These are phyloP conservation scores for Peromyscus aztecus DNA, from an alignment of 2,797 vertebrate species.

Conservation along the genomic window DNA sequence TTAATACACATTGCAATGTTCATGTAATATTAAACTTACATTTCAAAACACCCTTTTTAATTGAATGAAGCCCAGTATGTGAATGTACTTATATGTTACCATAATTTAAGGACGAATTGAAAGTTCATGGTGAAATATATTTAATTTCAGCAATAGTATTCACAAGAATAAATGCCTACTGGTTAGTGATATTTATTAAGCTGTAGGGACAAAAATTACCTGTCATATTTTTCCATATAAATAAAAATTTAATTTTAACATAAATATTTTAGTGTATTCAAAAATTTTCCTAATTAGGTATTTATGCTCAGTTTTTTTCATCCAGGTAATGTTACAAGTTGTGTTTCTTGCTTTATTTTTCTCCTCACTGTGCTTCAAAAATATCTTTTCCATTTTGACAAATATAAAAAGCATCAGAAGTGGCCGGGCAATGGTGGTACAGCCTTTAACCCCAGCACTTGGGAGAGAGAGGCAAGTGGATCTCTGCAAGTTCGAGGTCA, in stretches of 20 bases:
- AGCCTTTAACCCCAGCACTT: not conserved
- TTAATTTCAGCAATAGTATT: constrained; percentile 67
- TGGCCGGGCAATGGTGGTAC: not conserved
- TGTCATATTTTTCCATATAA: constrained; percentile 67
- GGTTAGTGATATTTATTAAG: constrained; percentile 65
- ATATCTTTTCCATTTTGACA: constrained; percentile 66
- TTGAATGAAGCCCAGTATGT: constrained; percentile 56
- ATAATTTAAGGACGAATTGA: constrained; percentile 64
- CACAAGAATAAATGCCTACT: constrained; percentile 63
- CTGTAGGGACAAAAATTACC: constrained; percentile 66
- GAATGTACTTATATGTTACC: constrained; percentile 62
- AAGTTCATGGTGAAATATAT: constrained; percentile 72
- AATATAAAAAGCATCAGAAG: constrained; percentile 51
- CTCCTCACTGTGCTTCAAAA: constrained; percentile 65
- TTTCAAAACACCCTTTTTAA: constrained; percentile 48
- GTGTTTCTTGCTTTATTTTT: constrained; percentile 53
- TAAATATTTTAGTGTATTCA: constrained; percentile 69
- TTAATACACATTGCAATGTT: constrained; percentile 67
- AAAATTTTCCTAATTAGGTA: constrained; percentile 63
- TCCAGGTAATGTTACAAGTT: constrained; percentile 52
- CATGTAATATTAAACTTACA: constrained; percentile 61
- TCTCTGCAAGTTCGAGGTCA: not conserved
- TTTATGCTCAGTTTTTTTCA: constrained; percentile 67
- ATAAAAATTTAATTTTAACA: constrained; percentile 68
- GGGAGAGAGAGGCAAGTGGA: not conserved